Conservation (phyloP, 1,140 invertebrate species). For the Lethrus apterus region DNA sequence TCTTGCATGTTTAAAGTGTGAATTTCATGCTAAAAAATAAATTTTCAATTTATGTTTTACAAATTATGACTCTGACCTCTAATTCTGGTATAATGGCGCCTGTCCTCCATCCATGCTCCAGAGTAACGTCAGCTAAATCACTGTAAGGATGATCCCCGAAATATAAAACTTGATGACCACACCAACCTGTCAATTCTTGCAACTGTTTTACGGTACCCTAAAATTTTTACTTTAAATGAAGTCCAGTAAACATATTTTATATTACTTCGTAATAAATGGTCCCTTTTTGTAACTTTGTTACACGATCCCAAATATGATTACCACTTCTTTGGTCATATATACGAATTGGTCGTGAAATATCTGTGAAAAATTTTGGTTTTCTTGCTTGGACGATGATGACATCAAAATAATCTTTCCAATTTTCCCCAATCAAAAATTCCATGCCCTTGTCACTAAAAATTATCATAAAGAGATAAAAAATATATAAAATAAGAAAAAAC, state of each 20-base stretch:
- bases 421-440: conserved; percentile 76
- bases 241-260: background rate
- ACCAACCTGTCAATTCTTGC: conserved; percentile 87
- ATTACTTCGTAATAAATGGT: conserved; percentile 82
- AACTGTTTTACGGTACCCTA: conserved; percentile 89
- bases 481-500: conserved; percentile 38
- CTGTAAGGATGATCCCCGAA: conserved; percentile 98
- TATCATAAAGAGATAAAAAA: conserved; percentile 21
- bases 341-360: conserved; percentile 79
- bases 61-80: conserved; percentile 47
- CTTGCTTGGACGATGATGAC: conserved; percentile 90
- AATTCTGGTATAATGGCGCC: conserved; percentile 96
- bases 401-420: conserved; percentile 91
- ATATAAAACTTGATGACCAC: conserved; percentile 86
- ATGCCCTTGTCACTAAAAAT: conserved; percentile 80
- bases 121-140: conserved; percentile 91
- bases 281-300: conserved; percentile 78
- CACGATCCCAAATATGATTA: conserved; percentile 84
- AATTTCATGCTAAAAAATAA: conserved; percentile 76
- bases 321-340: conserved; percentile 75
- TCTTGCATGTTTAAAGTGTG: conserved; percentile 74
- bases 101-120: conserved; percentile 95
- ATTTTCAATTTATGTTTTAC: background rate
- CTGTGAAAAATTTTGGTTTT: conserved; percentile 95
- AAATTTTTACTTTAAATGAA: too few relatives aligned